A percentile compares a stretch with the other conserved stretches of the same genome.
Evolutionary conservation across 2,888 invertebrate species (phyloP).

Genomic region (Incurvaria masculella): DNA sequence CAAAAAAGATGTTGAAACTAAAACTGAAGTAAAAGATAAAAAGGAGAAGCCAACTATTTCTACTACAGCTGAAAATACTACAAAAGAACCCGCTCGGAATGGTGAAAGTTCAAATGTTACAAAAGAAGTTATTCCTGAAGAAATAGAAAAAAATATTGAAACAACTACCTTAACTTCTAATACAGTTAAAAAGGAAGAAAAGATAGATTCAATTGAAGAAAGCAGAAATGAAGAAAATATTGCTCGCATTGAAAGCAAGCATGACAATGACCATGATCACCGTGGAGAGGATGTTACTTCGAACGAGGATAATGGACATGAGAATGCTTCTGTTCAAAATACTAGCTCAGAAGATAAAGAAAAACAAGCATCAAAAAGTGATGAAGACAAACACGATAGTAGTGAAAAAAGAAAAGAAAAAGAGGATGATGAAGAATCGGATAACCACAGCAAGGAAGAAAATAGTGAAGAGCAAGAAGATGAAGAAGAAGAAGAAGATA

Average conservation of each 20-base stretch:
- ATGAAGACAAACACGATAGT: not conserved
- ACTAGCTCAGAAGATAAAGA: not conserved
- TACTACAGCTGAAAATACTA: conserved; percentile 20
- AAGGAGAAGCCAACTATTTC: conserved; percentile 10
- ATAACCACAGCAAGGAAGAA: conserved; percentile 1
- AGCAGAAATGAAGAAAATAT: not conserved
- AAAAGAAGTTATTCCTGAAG: conserved; percentile 19
- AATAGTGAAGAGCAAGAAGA: conserved; percentile 6
- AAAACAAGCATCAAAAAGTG: not conserved
- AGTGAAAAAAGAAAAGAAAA: not conserved
- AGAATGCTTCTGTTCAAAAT: not conserved
- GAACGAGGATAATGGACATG: not conserved
- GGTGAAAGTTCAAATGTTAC: conserved; percentile 36
- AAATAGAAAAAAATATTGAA: not conserved
- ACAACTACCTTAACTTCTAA: not conserved
- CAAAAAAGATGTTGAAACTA: not conserved
- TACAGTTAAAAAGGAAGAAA: not conserved
- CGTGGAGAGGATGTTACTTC: no score
- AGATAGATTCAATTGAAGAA: not conserved
- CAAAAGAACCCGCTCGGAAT: conserved; percentile 34
- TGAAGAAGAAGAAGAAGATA: conserved; percentile 20
- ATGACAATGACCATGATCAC: not conserved
- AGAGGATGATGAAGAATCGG: no score
- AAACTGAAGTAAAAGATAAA: conserved; percentile 19
- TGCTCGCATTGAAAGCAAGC: not conserved